phyloP scores from a whole-genome alignment of 2,797 vertebrate genomes.

The Microchirus variegatus region DNA sequence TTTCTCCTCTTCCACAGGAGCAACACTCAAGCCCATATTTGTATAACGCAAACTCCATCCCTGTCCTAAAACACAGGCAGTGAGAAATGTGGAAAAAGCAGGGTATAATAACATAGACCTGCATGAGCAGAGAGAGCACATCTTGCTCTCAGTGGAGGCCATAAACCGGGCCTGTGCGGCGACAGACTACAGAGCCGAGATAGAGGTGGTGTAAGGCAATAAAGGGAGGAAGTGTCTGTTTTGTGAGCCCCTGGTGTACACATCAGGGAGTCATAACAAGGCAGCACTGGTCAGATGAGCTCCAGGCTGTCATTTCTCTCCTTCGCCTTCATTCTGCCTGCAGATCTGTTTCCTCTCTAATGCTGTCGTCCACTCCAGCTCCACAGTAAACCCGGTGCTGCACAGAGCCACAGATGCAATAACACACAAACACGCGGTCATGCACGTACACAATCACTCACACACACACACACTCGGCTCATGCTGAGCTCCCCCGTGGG shows the following conservation, averaged over 20 bases:
- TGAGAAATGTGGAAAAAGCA: constrained; percentile 10
- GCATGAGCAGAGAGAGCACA: constrained; percentile 47
- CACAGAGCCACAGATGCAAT: constrained; percentile 48
- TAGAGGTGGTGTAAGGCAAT: constrained; percentile 68
- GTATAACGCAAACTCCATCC: constrained; percentile 10
- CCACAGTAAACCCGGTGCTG: constrained; percentile 54
- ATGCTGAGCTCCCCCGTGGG: constrained; percentile 40
- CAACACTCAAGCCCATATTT: background rate
- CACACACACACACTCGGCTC: constrained; percentile 23
- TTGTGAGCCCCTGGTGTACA: constrained; percentile 68
- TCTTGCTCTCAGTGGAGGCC: constrained; percentile 45
- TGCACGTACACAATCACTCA: constrained; percentile 14
- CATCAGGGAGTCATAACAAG: constrained; percentile 78
- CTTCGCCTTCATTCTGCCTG: constrained; percentile 68
- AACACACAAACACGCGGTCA: constrained; percentile 25
- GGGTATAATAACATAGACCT: constrained; percentile 28
- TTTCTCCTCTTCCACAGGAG: background rate
- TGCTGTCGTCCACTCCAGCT: constrained; percentile 67
- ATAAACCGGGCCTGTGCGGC: constrained; percentile 61
- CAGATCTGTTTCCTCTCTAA: constrained; percentile 69
- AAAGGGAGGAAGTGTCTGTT: constrained; percentile 70
- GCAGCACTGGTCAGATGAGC: constrained; percentile 72
- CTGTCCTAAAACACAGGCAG: constrained; percentile 25
- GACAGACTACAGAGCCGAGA: constrained; percentile 58
- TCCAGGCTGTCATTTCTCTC: constrained; percentile 76